These are phyloP conservation scores for Remorina albescens DNA, from an alignment of 2,797 vertebrate species.

Conservation along the genomic window DNA sequence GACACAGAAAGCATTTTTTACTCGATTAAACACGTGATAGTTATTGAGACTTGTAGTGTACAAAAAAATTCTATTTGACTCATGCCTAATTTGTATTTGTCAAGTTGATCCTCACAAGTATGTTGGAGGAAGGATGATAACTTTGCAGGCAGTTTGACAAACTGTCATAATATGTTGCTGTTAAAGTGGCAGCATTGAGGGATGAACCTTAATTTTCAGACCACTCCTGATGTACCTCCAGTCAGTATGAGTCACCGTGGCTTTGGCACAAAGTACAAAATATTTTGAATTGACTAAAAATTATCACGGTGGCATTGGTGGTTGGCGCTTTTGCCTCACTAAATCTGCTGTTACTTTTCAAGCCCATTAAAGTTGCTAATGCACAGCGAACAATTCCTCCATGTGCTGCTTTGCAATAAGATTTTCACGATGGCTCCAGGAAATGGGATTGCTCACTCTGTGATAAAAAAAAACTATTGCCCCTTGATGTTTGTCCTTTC, in stretches of 20 bases:
- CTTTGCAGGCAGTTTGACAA: neutral
- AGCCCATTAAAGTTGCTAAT: neutral
- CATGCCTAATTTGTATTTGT: no score
- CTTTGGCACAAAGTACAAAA: slow-evolving; percentile 9
- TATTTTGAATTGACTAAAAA: slow-evolving; percentile 32
- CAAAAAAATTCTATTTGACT: no score
- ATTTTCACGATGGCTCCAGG: neutral
- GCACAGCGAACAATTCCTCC: neutral
- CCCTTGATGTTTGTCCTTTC: neutral
- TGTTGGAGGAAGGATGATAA: neutral
- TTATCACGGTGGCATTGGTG: slow-evolving; percentile 5
- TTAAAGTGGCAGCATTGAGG: neutral
- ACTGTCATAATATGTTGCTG: slow-evolving; percentile 17
- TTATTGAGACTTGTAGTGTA: no score
- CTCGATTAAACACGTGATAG: no score
- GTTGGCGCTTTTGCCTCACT: no score
- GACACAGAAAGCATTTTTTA: no score
- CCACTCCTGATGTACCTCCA: neutral
- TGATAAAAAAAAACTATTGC: neutral
- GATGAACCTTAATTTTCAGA: neutral
- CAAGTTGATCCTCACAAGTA: neutral
- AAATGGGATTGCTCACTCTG: neutral
- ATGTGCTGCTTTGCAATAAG: neutral
- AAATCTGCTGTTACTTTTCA: no score
- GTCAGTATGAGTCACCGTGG: slow-evolving; percentile 6